Evolutionary conservation across 2,113 vertebrate genomes (phyloP).

Genomic region (Trichomycterus rosablanca): DNA sequence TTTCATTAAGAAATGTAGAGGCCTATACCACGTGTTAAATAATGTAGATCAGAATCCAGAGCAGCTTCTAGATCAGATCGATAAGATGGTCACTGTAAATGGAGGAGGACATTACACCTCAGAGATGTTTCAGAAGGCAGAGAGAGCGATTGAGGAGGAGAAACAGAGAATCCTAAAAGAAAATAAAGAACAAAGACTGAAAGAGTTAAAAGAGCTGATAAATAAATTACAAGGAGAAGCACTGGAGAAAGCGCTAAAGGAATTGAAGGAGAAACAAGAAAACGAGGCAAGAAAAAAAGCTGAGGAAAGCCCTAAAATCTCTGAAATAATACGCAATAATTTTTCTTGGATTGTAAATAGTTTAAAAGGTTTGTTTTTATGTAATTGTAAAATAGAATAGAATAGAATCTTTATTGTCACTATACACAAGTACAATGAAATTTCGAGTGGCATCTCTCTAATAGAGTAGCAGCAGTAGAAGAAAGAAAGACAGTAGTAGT

Average conservation of each 20-base stretch:
- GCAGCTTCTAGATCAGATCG: neutral
- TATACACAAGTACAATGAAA: too few species aligned
- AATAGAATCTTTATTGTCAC: too few species aligned
- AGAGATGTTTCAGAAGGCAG: neutral
- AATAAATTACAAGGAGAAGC: neutral
- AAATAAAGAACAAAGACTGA: neutral
- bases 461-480: too few species aligned
- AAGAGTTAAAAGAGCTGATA: neutral
- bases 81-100: neutral
- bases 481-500: too few species aligned
- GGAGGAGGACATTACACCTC: neutral
- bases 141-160: too few species aligned
- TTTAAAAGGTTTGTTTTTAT: too few species aligned
- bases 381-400: too few species aligned
- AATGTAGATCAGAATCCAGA: neutral
- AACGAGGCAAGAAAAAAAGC: neutral
- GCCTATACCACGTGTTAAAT: neutral
- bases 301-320: neutral
- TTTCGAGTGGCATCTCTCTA: too few species aligned
- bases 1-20: slow-evolving; percentile 6
- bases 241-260: neutral
- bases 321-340: too few species aligned
- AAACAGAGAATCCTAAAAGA: too few species aligned
- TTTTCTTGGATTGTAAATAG: too few species aligned
- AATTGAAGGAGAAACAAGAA: neutral